Conservation (phyloP, 2,888 invertebrate genomes). For the Brachypalpus laphriformis region DNA sequence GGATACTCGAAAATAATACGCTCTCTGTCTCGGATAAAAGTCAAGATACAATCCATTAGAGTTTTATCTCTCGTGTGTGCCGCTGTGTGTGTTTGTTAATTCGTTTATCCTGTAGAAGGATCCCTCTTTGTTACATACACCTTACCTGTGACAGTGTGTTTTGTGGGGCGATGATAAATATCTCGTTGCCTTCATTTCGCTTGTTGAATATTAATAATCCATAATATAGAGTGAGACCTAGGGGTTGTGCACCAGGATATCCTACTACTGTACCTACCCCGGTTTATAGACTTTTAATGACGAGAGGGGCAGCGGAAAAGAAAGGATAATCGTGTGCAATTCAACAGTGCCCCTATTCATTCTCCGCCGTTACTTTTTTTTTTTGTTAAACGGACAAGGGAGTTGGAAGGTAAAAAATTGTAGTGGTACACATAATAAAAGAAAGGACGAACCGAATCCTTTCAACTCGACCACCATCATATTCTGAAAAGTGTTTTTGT, state of each 20-base stretch:
- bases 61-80: conserved; percentile 25
- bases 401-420: conserved; percentile 19
- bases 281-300: conserved; percentile 22
- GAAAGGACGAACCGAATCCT: conserved; percentile 50
- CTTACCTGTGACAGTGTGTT: conserved; percentile 17
- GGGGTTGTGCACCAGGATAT: conserved; percentile 25
- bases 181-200: conserved; percentile 50
- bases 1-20: conserved; percentile 50
- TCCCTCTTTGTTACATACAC: conserved; percentile 43
- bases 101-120: conserved; percentile 34
- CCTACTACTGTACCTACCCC: not conserved
- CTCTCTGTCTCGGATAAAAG: conserved; percentile 47
- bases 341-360: conserved; percentile 54
- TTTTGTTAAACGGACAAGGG: not conserved
- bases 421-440: not conserved
- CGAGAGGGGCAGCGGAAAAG: conserved; percentile 18
- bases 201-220: conserved; percentile 73
- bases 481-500: conserved; percentile 66
- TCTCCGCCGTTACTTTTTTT: not conserved
- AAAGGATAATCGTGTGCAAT: conserved; percentile 67
- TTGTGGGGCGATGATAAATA: conserved; percentile 53
- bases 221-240: conserved; percentile 30
- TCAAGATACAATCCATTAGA: conserved; percentile 62
- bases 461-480: conserved; percentile 49
- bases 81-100: conserved; percentile 17